Base-by-base conservation (phyloP, 1,140 invertebrate species). In the Anastrepha ludens region DNA sequence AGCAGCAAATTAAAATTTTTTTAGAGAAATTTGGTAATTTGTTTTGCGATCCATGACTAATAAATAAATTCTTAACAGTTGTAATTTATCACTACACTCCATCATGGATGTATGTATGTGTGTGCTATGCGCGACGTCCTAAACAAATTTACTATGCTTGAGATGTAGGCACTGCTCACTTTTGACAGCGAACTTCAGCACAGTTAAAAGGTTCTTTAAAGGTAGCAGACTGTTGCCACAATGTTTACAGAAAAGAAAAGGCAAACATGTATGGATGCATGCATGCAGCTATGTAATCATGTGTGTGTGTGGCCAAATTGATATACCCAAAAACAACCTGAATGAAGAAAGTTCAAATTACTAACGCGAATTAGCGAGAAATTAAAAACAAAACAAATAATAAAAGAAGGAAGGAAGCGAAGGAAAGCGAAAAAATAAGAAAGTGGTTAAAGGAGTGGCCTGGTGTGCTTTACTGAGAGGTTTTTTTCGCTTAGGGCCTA, bases 341-440 rank as follows among this genome's bases (percentile, higher is more conserved):
- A 20, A 67, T 39, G 6, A 58, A 50, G 20, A 85, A 85, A 85
- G 78, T 58, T 9, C 47, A 85, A 8, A 55, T 85, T 85, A 50
- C 41, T 41, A 11, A 11, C 13, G 29, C 39, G 59, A 86, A 86
- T 86, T 17, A 62, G 13, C 6, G 20, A 86, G 59, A 55, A 85
- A 17, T 85, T 17, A 59, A 86, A 86, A 86, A 58, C 11, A 86
- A 86, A 86, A 86, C 39, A 86, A 86, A 29, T 20, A 60, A 20
- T 20, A 6, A 0, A 6, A 20, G 7, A 59, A 60, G 55, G n/a
- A 5, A 74, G 39, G 41, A 81, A 81, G 74, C n/a, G 47, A 15
- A 50, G 44, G 74, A 58, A 81, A 55, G 74, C n/a, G 47, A 50
- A 81, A 20, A 62, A 58, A 81, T 55, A 81, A 29, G 74, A 81